Conservation (phyloP, 2,888 invertebrate species). For the Fabriciana adippe region DNA sequence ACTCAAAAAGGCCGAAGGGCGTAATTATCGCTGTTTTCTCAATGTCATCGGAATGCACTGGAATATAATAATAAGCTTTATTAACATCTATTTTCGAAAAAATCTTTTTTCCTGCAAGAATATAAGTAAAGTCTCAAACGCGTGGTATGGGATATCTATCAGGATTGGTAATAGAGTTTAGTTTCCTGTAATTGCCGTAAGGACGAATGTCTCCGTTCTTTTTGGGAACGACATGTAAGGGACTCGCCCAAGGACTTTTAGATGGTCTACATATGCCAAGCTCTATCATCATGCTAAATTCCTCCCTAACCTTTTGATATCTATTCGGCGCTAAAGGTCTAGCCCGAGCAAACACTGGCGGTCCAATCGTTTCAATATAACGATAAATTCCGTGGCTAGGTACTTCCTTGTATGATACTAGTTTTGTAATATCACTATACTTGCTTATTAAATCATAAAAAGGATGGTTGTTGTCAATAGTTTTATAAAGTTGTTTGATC, state of each 20-base stretch:
- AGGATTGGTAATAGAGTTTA: background rate
- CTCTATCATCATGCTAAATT: slow-evolving; percentile 23
- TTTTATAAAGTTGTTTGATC: background rate
- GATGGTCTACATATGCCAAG: slow-evolving; percentile 21
- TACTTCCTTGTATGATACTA: no score
- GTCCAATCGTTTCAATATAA: no score
- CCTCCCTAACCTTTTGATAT: slow-evolving; percentile 6
- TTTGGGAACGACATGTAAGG: slow-evolving; percentile 21
- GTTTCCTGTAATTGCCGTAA: slow-evolving; percentile 17
- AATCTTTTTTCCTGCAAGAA: slow-evolving; percentile 20
- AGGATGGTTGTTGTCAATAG: background rate
- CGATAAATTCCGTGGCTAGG: no score
- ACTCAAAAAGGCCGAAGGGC: slow-evolving; percentile 16
- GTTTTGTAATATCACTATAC: no score
- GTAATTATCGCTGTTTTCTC: slow-evolving; percentile 33
- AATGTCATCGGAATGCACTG: background rate
- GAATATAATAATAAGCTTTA: slow-evolving; percentile 31
- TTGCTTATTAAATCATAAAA: no score
- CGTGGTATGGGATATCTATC: slow-evolving; percentile 7
- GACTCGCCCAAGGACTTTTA: slow-evolving; percentile 23
- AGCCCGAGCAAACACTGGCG: no score
- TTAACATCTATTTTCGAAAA: slow-evolving; percentile 32
- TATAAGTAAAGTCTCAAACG: background rate
- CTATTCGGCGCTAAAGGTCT: no score
- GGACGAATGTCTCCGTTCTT: slow-evolving; percentile 12